Conservation (phyloP, 2,888 invertebrate species). For the Galeruca laticollis region DNA sequence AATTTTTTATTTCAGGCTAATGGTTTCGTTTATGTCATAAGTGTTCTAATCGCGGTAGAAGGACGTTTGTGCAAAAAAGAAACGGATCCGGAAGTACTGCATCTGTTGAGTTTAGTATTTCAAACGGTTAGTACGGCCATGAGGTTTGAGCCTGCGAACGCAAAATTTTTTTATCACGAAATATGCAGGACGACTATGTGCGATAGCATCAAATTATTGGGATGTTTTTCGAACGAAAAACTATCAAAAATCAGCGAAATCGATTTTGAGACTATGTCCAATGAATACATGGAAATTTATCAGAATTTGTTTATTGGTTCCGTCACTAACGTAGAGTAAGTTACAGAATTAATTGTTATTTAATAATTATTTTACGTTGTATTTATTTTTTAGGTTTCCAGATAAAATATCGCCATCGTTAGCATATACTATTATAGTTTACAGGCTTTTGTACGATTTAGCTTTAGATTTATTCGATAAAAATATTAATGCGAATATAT, state of each 20-base stretch:
- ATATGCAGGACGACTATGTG: conserved; percentile 94
- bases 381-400: conserved; percentile 71
- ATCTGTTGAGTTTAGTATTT: conserved; percentile 88
- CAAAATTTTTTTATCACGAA: conserved; percentile 97
- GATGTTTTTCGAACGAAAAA: conserved; percentile 79
- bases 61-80: conserved; percentile 76
- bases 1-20: conserved; percentile 73
- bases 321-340: conserved; percentile 77
- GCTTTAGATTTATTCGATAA: conserved; percentile 96
- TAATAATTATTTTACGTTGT: conserved; percentile 69
- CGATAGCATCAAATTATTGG: conserved; percentile 90
- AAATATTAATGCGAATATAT: conserved; percentile 75
- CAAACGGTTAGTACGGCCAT: conserved; percentile 96
- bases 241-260: conserved; percentile 58
- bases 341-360: conserved; percentile 40
- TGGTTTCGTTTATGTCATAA: conserved; percentile 97
- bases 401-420: conserved; percentile 82
- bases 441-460: conserved; percentile 93
- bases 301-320: conserved; percentile 84
- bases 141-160: conserved; percentile 99
- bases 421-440: conserved; percentile 85
- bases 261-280: conserved; percentile 53
- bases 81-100: conserved; percentile 74
- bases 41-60: conserved; percentile 92
- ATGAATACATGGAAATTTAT: conserved; percentile 67